Evolutionary conservation across 2,888 invertebrate genomes (phyloP), one percentile per base, ranked within the genome.

Genomic region (Phortica okadai): DNA sequence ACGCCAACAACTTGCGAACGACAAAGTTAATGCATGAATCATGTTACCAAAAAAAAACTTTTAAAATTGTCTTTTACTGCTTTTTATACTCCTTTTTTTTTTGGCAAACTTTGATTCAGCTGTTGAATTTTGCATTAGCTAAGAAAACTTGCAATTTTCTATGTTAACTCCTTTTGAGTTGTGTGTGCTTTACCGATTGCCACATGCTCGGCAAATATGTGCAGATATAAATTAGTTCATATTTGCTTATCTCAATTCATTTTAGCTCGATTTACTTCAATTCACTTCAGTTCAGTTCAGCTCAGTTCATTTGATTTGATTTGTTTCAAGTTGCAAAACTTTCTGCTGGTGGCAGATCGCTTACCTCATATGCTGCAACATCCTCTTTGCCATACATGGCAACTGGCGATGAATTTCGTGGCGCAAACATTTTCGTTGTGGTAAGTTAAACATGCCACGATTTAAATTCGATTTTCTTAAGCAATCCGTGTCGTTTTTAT

Each of bases 341-440:
- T 16, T 4, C 10, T 59, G 21, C 59, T 33, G 33, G 33, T 33
- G 33, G 33, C 33, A 41, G 70, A 64, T 21, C 8, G 50, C 42
- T 86, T 90, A 92, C 92, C 92, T 92, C 91, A 88, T 92, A 90
- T 81, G 92, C 91, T 77, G 92, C 91, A 76, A 91, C 79, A 84
- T 92, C 91, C 85, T 92, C 91, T 78, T 88, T 90, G 84, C 90
- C 88, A 80, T 89, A 90, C 70, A 88, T 80, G 82, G 89, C 88
- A 77, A 89, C 83, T 80, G 92, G 92, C 82, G 92, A 92, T 82
- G 92, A 92, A 87, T 92, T 92, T 82, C 91, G 86, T 81, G 92
- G 92, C 73, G 92, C 92, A 88, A 92, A 92, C 92, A 92, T 92
- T 84, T 83, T 83, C 64, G 45, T 56, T 73, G 6, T 54, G 69